These are phyloP conservation scores for Benthochromis sp. DNA, from an alignment of 2,113 vertebrate species.

Conservation along the genomic window DNA sequence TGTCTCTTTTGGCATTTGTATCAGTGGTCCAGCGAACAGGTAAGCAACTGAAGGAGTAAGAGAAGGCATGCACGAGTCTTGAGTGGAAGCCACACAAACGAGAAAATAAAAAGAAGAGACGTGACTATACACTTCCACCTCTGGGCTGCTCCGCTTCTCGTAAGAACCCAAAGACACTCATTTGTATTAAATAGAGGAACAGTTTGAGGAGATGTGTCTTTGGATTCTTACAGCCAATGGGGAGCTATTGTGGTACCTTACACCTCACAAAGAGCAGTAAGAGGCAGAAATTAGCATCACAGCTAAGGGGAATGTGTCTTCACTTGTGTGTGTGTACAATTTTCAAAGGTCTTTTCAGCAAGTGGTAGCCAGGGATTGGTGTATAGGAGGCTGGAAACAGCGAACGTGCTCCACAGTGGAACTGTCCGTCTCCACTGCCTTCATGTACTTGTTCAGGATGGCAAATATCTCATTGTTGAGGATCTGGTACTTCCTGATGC, in stretches of 20 bases:
- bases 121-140: slow-evolving; percentile 33
- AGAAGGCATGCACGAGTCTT: slow-evolving; percentile 58
- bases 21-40: slow-evolving; percentile 11
- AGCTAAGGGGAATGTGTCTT: slow-evolving; percentile 24
- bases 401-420: slow-evolving; percentile 97
- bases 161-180: slow-evolving; percentile 33
- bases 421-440: slow-evolving; percentile 96
- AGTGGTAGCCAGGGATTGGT: slow-evolving; percentile 97
- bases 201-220: slow-evolving; percentile 29
- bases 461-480: slow-evolving; percentile 98
- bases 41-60: slow-evolving; percentile 22
- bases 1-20: slow-evolving; percentile 11
- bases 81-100: slow-evolving; percentile 31
- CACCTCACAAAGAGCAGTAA: slow-evolving; percentile 30
- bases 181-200: background rate
- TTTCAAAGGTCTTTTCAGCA: slow-evolving; percentile 74
- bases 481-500: slow-evolving; percentile 98
- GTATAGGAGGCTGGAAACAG: slow-evolving; percentile 99
- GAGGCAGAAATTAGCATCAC: slow-evolving; percentile 46
- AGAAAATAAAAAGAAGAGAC: slow-evolving; percentile 3
- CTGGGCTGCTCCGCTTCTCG: slow-evolving; percentile 7
- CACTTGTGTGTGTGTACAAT: background rate
- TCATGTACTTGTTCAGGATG: slow-evolving; percentile 99
- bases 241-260: background rate
- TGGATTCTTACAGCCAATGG: slow-evolving; percentile 8